These are phyloP conservation scores for Chloromyia formosa DNA, from an alignment of 2,888 invertebrate genomes.

Conservation along the genomic window DNA sequence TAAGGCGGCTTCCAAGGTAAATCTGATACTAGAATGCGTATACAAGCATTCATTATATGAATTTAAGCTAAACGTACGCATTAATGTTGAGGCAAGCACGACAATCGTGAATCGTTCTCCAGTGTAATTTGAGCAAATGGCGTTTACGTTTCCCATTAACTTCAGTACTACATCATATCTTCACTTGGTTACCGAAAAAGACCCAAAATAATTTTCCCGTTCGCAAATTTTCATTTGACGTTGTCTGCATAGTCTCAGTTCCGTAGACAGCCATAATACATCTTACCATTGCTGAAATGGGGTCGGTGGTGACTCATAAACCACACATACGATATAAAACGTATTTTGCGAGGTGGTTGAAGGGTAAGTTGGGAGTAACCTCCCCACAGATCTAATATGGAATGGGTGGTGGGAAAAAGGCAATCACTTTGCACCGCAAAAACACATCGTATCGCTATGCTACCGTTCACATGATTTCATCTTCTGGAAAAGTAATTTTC, in stretches of 20 bases:
- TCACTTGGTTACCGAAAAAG: constrained; percentile 46
- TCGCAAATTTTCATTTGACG: constrained; percentile 49
- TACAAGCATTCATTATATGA: too few species aligned
- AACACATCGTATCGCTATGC: constrained; percentile 43
- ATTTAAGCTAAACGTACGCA: too few species aligned
- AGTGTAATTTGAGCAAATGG: constrained; percentile 49
- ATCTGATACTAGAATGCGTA: too few species aligned
- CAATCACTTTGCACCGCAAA: constrained; percentile 44
- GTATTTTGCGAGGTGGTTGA: constrained; percentile 33
- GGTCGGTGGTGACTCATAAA: constrained; percentile 46
- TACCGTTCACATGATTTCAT: constrained; percentile 45
- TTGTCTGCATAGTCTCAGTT: constrained; percentile 10
- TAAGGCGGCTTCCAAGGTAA: too few species aligned
- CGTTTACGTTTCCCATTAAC: constrained; percentile 50
- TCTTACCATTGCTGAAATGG: neutral
- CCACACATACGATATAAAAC: constrained; percentile 35
- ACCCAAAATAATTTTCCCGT: constrained; percentile 50
- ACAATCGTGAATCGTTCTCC: constrained; percentile 34
- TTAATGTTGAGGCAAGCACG: too few species aligned
- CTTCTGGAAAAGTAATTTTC: constrained; percentile 50
- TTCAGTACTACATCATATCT: constrained; percentile 50
- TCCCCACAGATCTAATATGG: neutral
- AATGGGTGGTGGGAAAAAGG: constrained; percentile 41
- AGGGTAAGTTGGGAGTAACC: neutral
- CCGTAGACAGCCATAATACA: neutral